Evolutionary conservation across 2,113 vertebrate species (phyloP).

Genomic region (Prochilodus magdalenae): DNA sequence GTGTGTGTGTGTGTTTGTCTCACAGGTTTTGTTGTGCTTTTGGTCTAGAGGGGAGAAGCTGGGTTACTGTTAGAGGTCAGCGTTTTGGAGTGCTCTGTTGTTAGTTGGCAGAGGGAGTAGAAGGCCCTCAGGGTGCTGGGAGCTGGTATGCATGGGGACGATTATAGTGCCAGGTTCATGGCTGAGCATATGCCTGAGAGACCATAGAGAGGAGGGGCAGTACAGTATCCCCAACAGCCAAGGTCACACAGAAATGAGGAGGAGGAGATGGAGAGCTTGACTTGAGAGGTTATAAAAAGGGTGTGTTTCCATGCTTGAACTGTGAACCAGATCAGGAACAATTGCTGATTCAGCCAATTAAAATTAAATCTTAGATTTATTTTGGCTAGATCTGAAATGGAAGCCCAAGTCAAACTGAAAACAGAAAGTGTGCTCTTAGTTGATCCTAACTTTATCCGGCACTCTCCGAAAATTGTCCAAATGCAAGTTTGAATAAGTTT

Average conservation of each 20-base stretch:
- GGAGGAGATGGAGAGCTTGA: neutral
- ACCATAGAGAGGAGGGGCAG: neutral
- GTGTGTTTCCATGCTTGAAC: neutral
- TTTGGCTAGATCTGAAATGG: neutral
- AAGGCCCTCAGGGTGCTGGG: constrained; percentile 10
- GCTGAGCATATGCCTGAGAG: constrained; percentile 41
- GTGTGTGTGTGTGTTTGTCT: constrained; percentile 24
- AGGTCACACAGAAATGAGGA: constrained; percentile 9
- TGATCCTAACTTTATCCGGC: neutral
- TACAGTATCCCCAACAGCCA: constrained; percentile 11
- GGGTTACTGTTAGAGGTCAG: constrained; percentile 1
- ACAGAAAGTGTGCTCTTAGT: neutral
- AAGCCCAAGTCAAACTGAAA: neutral
- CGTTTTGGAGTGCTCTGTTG: neutral
- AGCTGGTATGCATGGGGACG: constrained; percentile 2
- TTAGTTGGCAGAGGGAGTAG: constrained; percentile 31
- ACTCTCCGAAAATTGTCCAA: too few relatives aligned
- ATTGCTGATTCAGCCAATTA: neutral
- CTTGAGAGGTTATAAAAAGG: neutral
- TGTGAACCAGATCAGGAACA: neutral
- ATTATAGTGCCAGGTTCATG: constrained; percentile 31
- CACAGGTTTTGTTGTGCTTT: neutral
- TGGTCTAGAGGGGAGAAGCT: neutral
- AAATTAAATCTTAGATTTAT: neutral
- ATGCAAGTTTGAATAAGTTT: too few relatives aligned